Conservation (phyloP, 2,113 vertebrate species). For the Corythornis madagascariensis region DNA sequence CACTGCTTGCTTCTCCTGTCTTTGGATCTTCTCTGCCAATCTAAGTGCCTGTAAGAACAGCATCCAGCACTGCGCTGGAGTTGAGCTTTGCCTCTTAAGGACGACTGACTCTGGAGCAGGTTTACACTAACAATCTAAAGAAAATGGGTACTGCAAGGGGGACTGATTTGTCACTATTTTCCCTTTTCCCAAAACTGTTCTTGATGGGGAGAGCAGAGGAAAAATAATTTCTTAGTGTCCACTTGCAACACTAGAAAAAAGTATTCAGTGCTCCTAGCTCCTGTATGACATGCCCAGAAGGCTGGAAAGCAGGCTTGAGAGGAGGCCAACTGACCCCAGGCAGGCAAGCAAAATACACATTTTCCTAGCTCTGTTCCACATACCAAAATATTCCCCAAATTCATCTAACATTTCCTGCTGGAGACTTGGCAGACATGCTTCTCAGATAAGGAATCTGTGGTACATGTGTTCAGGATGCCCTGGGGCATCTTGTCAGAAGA, state of each 20-base stretch:
- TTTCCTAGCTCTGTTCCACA: not conserved
- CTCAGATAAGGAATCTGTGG: not conserved
- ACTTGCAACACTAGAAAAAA: constrained; percentile 82
- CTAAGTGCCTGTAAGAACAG: not conserved
- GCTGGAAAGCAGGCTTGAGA: constrained; percentile 47
- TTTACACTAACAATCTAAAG: not conserved
- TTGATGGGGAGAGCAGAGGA: not conserved
- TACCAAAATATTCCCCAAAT: not conserved
- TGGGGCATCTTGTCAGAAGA: not conserved
- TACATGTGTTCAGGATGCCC: not conserved
- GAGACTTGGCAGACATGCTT: not conserved
- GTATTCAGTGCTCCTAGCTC: constrained; percentile 74
- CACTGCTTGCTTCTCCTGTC: not conserved
- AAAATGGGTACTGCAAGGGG: not conserved
- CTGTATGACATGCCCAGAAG: constrained; percentile 74
- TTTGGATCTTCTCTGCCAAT: not conserved
- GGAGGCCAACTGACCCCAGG: not conserved
- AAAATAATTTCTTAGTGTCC: constrained; percentile 74
- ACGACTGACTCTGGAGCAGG: not conserved
- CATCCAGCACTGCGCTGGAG: not conserved
- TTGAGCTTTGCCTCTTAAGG: not conserved
- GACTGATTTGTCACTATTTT: not conserved
- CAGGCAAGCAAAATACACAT: not conserved
- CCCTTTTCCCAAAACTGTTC: not conserved
- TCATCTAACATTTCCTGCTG: not conserved